Evolutionary conservation across 2,797 vertebrate genomes (phyloP).

Genomic region (Enteromius paludinosus): DNA sequence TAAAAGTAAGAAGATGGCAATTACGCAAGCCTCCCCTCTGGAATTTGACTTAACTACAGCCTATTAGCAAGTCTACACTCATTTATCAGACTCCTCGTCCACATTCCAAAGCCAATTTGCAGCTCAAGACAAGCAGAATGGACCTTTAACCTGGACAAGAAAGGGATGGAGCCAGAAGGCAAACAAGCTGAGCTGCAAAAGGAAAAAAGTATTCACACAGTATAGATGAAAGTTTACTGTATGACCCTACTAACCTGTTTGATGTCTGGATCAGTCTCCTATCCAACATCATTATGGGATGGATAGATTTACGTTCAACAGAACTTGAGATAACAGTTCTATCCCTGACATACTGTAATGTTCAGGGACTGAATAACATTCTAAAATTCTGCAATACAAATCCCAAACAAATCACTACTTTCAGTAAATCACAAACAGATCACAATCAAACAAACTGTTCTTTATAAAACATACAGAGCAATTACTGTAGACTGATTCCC

Average conservation of each 20-base stretch:
- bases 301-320: not conserved
- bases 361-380: not conserved
- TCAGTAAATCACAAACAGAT: not conserved
- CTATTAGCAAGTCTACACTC: slow-evolving; percentile 46
- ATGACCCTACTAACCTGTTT: not conserved
- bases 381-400: not conserved
- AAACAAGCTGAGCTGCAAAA: slow-evolving; percentile 5
- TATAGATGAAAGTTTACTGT: slow-evolving; percentile 5
- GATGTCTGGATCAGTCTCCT: not conserved
- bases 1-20: slow-evolving; percentile 64
- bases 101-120: slow-evolving; percentile 50
- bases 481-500: not conserved
- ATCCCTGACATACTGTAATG: not conserved
- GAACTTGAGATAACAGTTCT: not conserved
- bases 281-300: not conserved
- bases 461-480: not conserved
- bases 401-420: not conserved
- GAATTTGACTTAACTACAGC: slow-evolving; percentile 56
- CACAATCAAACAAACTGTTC: not conserved
- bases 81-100: slow-evolving; percentile 43
- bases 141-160: slow-evolving; percentile 31
- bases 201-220: not conserved
- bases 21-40: slow-evolving; percentile 62
- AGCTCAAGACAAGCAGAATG: slow-evolving; percentile 30
- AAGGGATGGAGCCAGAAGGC: slow-evolving; percentile 15